Evolutionary conservation across 1,140 invertebrate genomes (phyloP).

Genomic region (Ceratitis capitata): DNA sequence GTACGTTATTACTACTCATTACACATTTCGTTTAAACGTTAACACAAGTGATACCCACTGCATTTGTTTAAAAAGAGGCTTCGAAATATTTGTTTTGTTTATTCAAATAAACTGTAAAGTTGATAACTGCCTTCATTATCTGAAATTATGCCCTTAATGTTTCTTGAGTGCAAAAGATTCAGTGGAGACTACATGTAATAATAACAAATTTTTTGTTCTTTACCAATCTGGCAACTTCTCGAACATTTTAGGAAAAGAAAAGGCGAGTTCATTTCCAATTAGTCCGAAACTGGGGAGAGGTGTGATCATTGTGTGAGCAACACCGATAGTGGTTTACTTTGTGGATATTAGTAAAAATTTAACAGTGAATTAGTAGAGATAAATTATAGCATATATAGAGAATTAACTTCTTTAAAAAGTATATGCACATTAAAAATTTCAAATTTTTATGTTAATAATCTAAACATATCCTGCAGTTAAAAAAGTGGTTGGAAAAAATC

Average conservation of each 20-base stretch:
- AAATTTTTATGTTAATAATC: neutral
- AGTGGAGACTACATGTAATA: neutral
- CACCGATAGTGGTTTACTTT: neutral
- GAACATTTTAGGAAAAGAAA: neutral
- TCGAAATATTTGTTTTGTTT: too few species aligned
- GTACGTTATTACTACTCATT: too few species aligned
- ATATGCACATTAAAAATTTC: neutral
- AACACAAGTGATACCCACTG: too few species aligned
- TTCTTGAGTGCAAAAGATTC: too few species aligned
- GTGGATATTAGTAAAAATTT: neutral
- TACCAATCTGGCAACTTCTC: neutral
- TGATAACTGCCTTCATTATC: too few species aligned
- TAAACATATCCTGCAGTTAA: neutral
- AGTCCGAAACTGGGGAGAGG: slow-evolving; percentile 1
- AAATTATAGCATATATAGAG: neutral
- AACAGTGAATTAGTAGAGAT: neutral
- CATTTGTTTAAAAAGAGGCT: too few species aligned
- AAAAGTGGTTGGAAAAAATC: neutral
- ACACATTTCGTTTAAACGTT: too few species aligned
- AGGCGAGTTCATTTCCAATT: neutral
- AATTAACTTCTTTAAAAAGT: neutral
- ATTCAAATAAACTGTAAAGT: too few species aligned
- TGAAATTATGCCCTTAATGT: too few species aligned
- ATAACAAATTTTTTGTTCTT: neutral
- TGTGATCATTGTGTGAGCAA: neutral